phyloP scores from a whole-genome alignment of 2,113 vertebrate genomes.

The Anolis carolinensis region DNA sequence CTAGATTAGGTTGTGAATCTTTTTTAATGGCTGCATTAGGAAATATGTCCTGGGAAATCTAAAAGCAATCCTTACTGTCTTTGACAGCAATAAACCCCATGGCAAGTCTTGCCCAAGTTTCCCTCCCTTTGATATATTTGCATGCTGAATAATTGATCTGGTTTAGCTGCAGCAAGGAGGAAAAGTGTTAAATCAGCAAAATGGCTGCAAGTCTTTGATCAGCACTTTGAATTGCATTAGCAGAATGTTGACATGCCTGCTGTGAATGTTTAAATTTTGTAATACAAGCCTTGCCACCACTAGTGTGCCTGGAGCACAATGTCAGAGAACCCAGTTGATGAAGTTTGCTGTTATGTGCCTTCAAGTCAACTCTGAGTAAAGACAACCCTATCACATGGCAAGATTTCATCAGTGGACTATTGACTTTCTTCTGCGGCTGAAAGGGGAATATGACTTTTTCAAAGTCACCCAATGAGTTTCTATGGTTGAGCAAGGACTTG shows the following conservation, averaged over 20 bases:
- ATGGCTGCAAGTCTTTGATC: conserved; percentile 7
- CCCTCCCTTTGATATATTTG: not conserved
- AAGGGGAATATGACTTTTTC: no score
- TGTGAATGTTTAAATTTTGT: not conserved
- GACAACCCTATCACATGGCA: no score
- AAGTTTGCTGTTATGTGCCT: no score
- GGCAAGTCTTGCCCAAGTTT: not conserved
- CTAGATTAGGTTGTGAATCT: not conserved
- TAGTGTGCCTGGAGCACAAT: not conserved
- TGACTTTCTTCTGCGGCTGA: no score
- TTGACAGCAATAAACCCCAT: not conserved
- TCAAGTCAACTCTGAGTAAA: no score
- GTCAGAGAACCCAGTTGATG: not conserved
- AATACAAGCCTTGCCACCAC: not conserved
- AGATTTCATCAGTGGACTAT: no score
- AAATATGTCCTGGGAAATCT: conserved; percentile 1
- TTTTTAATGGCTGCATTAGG: not conserved
- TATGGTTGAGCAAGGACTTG: no score
- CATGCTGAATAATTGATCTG: conserved; percentile 32
- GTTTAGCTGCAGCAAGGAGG: not conserved
- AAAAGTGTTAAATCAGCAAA: conserved; percentile 19
- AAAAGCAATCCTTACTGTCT: not conserved
- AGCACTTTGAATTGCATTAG: not conserved
- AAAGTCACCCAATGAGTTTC: no score
- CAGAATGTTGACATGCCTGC: not conserved